phyloP scores from a whole-genome alignment of 1,140 invertebrate genomes.

The Aphis gossypii region DNA sequence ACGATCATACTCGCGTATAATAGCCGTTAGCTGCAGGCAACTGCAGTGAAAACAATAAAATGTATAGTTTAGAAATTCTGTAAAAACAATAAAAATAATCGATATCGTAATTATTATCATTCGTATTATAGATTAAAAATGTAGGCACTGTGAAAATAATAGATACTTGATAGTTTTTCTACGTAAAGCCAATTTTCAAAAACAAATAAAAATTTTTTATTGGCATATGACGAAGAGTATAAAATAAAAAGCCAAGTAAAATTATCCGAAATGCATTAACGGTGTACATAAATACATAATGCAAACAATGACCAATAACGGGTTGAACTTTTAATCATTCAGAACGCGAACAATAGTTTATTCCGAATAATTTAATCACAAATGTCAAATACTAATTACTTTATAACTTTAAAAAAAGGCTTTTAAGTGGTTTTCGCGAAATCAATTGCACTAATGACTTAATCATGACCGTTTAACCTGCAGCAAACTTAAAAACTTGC shows the following conservation, averaged over 20 bases:
- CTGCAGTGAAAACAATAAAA: neutral
- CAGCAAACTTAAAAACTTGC: neutral
- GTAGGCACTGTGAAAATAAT: neutral
- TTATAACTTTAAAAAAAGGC: neutral
- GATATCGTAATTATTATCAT: neutral
- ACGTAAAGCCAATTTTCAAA: neutral
- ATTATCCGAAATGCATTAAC: neutral
- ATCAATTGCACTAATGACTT: neutral
- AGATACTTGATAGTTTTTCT: neutral
- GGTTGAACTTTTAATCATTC: neutral
- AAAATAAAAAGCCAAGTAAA: neutral
- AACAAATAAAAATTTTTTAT: neutral
- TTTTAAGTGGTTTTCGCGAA: neutral
- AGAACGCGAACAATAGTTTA: neutral
- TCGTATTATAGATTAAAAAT: neutral
- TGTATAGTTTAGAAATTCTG: slow-evolving; percentile 5
- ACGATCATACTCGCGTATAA: neutral
- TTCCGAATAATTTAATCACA: neutral
- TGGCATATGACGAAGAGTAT: neutral
- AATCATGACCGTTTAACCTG: neutral
- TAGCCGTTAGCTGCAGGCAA: neutral
- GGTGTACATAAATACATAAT: neutral
- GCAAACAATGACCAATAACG: neutral
- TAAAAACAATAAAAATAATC: neutral
- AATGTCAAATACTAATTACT: neutral